Base-by-base conservation (phyloP, 2,888 invertebrate genomes). In the Antheraea yamamai region DNA sequence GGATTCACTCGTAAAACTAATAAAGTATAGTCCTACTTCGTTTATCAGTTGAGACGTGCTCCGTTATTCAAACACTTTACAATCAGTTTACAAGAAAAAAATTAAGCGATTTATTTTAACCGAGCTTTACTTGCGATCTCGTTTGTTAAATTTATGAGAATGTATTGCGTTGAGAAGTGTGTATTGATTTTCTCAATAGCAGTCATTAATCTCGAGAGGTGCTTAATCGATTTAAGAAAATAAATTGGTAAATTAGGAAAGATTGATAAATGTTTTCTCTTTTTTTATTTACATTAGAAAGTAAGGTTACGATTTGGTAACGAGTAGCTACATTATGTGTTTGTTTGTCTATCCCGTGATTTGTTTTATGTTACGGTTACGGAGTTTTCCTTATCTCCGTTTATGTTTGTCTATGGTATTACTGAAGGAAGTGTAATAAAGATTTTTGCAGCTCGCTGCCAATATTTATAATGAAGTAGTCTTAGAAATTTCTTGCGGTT, bases 41-140 rank as follows among this genome's bases (percentile, higher is more conserved):
- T 72, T 75, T 47, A 72, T 61, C 58, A 61, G 61, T 73, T 61
- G n/a, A 73, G 35, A 73, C 73, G 61, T 14, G 61, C 47, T 72
- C 61, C 26, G 18, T 75, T 61, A 61, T 39, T 58, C 51, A 26
- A 51, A 18, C 61, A 72, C 72, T 72, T 47, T 72, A 75, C 61
- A 61, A 61, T 64, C 26, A 18, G 26, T 26, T 7, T 74, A 14
- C 30, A 70, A 70, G 20, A 70, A 70, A 66, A 66, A 70, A 70
- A 66, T 30, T 70, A 39, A 39, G 70, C 35, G 2, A n/a, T 70
- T 70, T 39, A 39, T 39, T 70, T 70, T 39, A 70, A 70, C 39
- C 39, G 39, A 70, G 70, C 70, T 70, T 68, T 16, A 68, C 39
- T 68, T 68, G 68, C 39, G 68, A 39, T 70, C 70, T 70, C 16